Evolutionary conservation across 1,140 invertebrate genomes (phyloP).

Genomic region (Drosophila repletoides): DNA sequence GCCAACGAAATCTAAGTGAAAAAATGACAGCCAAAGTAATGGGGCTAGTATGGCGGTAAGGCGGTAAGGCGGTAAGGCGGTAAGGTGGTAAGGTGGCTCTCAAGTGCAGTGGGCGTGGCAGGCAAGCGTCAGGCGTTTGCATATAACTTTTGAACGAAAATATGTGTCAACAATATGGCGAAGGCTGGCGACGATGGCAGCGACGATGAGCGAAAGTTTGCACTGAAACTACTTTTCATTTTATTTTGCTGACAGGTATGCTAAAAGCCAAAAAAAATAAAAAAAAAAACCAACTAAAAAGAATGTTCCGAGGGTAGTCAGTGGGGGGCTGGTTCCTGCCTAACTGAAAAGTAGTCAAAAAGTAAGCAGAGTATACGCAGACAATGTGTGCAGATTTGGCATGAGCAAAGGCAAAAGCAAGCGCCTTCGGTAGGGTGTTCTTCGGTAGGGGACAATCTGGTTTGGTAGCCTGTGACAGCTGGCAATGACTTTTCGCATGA

Average conservation of each 20-base stretch:
- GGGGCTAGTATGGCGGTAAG: conserved; percentile 43
- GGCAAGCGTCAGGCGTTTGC: conserved; percentile 38
- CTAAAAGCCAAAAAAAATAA: conserved; percentile 73
- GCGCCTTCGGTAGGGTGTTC: background rate
- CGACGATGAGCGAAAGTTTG: conserved; percentile 72
- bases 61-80: conserved; percentile 54
- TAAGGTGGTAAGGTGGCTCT: conserved; percentile 31
- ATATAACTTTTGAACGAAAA: conserved; percentile 56
- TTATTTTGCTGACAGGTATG: conserved; percentile 77
- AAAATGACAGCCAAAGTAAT: conserved; percentile 66
- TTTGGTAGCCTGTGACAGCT: conserved; percentile 60
- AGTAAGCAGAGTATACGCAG: conserved; percentile 26
- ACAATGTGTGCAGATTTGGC: conserved; percentile 34
- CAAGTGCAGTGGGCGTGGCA: conserved; percentile 43
- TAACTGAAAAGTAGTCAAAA: conserved; percentile 46
- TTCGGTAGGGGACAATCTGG: background rate
- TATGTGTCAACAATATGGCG: conserved; percentile 77
- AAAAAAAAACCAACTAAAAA: conserved; percentile 10
- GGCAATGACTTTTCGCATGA: conserved; percentile 73
- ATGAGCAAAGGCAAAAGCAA: background rate
- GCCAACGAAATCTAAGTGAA: conserved; percentile 30
- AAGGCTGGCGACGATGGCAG: conserved; percentile 2
- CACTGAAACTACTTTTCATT: conserved; percentile 76
- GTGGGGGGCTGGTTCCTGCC: conserved; percentile 7
- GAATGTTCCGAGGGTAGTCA: background rate